Conservation (phyloP, 2,888 invertebrate genomes). For the Taphrorychus bicolor region DNA sequence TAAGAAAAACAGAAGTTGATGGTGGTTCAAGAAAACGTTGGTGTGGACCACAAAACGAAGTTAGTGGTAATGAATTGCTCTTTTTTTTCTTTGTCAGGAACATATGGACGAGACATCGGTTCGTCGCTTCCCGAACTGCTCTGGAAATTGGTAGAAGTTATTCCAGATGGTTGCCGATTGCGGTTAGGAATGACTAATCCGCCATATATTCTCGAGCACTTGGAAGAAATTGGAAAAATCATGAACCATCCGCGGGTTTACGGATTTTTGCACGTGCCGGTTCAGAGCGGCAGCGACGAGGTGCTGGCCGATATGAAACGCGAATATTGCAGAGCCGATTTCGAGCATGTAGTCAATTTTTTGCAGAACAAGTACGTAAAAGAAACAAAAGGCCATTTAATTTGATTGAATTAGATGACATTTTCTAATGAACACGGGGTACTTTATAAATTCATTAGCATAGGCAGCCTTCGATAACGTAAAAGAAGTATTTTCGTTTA, state of each 20-base stretch:
- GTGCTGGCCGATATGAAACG: conserved; percentile 96
- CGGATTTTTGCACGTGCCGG: conserved; percentile 95
- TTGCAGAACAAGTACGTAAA: conserved; percentile 71
- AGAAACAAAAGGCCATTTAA: not conserved
- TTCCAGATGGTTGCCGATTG: conserved; percentile 78
- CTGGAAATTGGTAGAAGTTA: conserved; percentile 80
- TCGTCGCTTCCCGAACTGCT: conserved; percentile 86
- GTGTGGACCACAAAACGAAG: too few species aligned
- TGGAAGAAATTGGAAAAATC: conserved; percentile 87
- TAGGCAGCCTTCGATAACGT: too few species aligned
- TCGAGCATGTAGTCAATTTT: conserved; percentile 87
- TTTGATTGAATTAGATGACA: not conserved
- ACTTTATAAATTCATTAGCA: too few species aligned
- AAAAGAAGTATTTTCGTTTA: too few species aligned
- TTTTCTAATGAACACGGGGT: too few species aligned
- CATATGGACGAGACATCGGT: conserved; percentile 95
- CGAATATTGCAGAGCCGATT: conserved; percentile 90
- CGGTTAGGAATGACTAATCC: conserved; percentile 98
- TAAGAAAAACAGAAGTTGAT: too few species aligned
- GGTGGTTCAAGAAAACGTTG: too few species aligned
- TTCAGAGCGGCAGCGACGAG: conserved; percentile 96
- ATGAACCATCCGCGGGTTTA: conserved; percentile 90
- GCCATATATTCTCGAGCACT: conserved; percentile 95
- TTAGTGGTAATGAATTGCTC: too few species aligned
- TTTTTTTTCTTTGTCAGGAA: conserved; percentile 60